Base-by-base conservation (phyloP, 1,140 invertebrate genomes). In the Anastrepha obliqua region DNA sequence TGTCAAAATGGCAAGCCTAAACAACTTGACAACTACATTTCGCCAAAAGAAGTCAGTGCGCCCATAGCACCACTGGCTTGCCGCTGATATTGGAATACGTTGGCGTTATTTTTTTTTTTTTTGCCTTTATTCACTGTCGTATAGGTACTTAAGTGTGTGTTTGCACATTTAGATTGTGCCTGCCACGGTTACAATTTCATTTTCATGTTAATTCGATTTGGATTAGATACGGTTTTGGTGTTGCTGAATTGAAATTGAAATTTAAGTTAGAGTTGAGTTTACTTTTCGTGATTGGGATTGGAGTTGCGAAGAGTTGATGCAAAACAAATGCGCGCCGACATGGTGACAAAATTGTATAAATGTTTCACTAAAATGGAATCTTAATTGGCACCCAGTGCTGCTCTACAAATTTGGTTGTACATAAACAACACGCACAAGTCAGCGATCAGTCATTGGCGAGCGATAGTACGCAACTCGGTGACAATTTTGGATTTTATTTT, bases 21-120 rank as follows among this genome's bases (percentile, higher is more conserved):
- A 81, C 74, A 81, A 29, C 74, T 81, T 81, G 74, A 81, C 74
- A 81, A 81, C 74, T 81, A 81, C 74, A 81, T 81, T 81, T n/a
- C 74, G 47, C 74, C 47, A 42, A 7, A 15, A 51, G 47, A 81
- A 81, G 74, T 81, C 74, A 55, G 20, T 20, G 74, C 13, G 74
- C 74, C 1, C 51, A 51, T 55, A 20, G 74, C 42, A 81, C n/a
- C 17, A 42, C 51, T 42, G 11, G 11, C 51, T 11, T 55, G 51
- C 51, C 51, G 51, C 51, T 55, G 51, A 55, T 55, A 55, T 6
- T 55, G 51, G 51, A 6, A 55, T 55, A 55, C 51, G 51, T 55
- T 55, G 51, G 51, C 51, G 51, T 11, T 6, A 55, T 55, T 55
- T 62, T 62, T 8, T 17, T 8, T 17, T 29, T 29, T 29, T 29